A percentile compares a stretch with the other conserved stretches of the same genome.
Evolutionary conservation across 2,113 vertebrate species (phyloP).

Genomic region (Grallaria varia): DNA sequence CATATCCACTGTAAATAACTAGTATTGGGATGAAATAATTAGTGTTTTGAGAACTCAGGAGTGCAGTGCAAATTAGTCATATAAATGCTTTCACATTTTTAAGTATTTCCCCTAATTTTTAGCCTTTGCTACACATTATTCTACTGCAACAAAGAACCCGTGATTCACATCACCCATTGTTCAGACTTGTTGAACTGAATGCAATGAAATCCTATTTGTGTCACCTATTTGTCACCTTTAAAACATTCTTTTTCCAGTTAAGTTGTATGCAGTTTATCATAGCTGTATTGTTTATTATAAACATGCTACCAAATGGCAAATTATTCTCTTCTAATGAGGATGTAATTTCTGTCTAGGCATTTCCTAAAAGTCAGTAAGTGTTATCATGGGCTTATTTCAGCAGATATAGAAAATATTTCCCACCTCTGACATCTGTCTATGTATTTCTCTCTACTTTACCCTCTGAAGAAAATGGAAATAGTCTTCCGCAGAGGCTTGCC

Average conservation of each 20-base stretch:
- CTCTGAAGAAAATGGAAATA: not conserved
- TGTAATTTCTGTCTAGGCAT: not conserved
- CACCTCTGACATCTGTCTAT: not conserved
- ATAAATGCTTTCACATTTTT: conserved; percentile 10
- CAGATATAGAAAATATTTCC: not conserved
- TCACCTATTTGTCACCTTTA: not conserved
- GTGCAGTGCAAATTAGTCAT: not conserved
- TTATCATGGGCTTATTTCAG: not conserved
- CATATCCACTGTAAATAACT: conserved; percentile 33
- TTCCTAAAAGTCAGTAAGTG: not conserved
- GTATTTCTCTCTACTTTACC: not conserved
- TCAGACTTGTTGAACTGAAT: not conserved
- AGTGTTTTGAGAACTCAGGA: not conserved
- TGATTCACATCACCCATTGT: not conserved
- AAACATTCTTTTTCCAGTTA: not conserved
- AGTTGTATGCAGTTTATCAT: not conserved
- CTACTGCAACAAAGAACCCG: not conserved
- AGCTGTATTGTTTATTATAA: not conserved
- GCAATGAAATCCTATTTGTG: not conserved
- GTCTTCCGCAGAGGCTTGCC: not conserved
- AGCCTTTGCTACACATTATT: not conserved
- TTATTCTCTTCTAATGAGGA: not conserved
- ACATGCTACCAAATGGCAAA: not conserved
- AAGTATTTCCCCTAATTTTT: conserved; percentile 18
- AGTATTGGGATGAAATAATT: conserved; percentile 24